Conservation (phyloP, 2,797 vertebrate genomes). For the Alectoris magna region DNA sequence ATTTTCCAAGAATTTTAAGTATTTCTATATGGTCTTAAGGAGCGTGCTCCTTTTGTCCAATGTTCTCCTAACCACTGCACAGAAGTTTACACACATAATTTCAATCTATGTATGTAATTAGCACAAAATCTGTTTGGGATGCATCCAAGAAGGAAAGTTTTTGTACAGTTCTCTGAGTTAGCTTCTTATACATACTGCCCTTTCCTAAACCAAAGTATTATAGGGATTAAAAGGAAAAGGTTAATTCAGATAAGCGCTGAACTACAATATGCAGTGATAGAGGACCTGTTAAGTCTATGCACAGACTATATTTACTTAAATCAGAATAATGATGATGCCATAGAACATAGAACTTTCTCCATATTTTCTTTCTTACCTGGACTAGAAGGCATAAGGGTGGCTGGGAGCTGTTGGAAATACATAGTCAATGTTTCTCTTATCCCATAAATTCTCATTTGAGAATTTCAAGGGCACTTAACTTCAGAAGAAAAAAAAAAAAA, state of each 20-base stretch:
- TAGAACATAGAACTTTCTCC: neutral
- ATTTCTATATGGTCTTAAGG: neutral
- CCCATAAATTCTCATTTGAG: neutral
- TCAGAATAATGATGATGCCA: neutral
- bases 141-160: neutral
- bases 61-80: neutral
- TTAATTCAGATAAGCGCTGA: neutral
- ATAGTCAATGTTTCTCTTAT: neutral
- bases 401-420: neutral
- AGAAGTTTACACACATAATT: neutral
- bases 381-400: neutral
- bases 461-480: neutral
- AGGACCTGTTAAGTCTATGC: neutral
- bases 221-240: neutral
- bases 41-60: neutral
- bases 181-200: neutral
- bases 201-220: neutral
- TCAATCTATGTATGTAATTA: neutral
- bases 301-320: neutral
- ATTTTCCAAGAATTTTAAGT: neutral
- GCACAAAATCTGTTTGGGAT: neutral
- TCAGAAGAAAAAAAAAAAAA: neutral
- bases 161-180: neutral
- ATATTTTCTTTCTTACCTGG: neutral
- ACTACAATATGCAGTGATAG: neutral